These are phyloP conservation scores for Prionailurus bengalensis DNA, from an alignment of 2,113 vertebrate genomes.

Conservation along the genomic window DNA sequence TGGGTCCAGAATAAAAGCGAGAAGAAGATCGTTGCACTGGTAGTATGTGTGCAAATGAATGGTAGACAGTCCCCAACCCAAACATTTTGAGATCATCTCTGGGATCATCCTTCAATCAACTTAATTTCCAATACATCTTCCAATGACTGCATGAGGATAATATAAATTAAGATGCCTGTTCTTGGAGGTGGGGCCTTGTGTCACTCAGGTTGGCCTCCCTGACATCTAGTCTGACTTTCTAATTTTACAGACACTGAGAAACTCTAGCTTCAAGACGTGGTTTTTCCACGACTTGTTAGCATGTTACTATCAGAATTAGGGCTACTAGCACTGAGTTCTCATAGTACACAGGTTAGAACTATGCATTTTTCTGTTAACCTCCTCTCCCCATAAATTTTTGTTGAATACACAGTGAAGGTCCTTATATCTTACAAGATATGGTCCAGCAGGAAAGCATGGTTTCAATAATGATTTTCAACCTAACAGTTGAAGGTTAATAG, in stretches of 20 bases:
- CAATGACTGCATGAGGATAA: not conserved
- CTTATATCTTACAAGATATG: not conserved
- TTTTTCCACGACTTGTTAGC: not conserved
- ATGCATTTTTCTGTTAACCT: accelerated
- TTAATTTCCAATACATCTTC: not conserved
- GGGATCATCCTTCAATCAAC: not conserved
- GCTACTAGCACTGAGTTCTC: not conserved
- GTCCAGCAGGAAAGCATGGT: not conserved
- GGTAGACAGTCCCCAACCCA: not conserved
- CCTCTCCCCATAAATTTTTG: not conserved
- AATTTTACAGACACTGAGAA: not conserved
- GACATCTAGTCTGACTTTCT: not conserved
- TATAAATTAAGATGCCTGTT: not conserved
- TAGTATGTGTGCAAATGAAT: not conserved
- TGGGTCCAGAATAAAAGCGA: not conserved
- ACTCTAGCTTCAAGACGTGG: not conserved
- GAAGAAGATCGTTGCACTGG: not conserved
- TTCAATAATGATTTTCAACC: conserved; percentile 6
- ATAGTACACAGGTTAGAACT: not conserved
- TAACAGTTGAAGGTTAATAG: not conserved
- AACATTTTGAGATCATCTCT: not conserved
- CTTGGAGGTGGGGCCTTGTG: not conserved
- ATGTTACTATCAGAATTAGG: not conserved
- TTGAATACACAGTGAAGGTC: not conserved
- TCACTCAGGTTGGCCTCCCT: not conserved